Evolutionary conservation across 2,888 invertebrate species (phyloP), one percentile per base, ranked within the genome.

Genomic region (Rhabditoides inermis): DNA sequence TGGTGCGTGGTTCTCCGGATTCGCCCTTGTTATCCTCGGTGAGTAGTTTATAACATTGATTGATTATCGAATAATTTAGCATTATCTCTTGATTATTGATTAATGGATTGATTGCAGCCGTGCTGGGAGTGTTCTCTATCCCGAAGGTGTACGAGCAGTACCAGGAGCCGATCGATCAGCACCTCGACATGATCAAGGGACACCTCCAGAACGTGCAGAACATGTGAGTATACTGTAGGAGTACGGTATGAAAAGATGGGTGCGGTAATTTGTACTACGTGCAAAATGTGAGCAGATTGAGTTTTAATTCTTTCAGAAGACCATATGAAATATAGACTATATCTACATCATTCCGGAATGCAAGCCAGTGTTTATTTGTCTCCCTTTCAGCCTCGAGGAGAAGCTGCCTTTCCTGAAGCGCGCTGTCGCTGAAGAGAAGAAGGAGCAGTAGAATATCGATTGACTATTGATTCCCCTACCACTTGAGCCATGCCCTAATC

Each of bases 1-100:
- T 76, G 95, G 95, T 77, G 86, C 91, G 75, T 94, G 91, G 88
- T 94, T 98, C 84, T 95, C 95, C 81, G 95, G 94, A 80, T 88
- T 95, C 86, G 92, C 94, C 71, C 85, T 98, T 74, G 85, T 95
- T 77, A 91, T 94, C 77, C 84, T 95, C 77, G 88, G 92, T 90
- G 78, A 81, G 83, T 72, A 41, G 26, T 32, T 12, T 40, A n/a
- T 20, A n/a, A 7, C 40, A 40, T 40, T 18, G 32, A 32, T 32
- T 32, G n/a, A 12, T 25, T 7, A 20, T 44, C n/a, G 44, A 20
- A 22, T 30, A 15, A 23, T 28, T 47, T 10, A 50, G 15, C 2
- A 18, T 2, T n/a, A n/a, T 51, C 3, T 36, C n/a, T 18, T 45
- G 23, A 23, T 23, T 2, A 2, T 40, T 6, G 27, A 28, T 5